Evolutionary conservation across 37 sponge, comb jelly and placozoan genomes (phyloP).

Genomic region (Aphrocallistes beatrix): DNA sequence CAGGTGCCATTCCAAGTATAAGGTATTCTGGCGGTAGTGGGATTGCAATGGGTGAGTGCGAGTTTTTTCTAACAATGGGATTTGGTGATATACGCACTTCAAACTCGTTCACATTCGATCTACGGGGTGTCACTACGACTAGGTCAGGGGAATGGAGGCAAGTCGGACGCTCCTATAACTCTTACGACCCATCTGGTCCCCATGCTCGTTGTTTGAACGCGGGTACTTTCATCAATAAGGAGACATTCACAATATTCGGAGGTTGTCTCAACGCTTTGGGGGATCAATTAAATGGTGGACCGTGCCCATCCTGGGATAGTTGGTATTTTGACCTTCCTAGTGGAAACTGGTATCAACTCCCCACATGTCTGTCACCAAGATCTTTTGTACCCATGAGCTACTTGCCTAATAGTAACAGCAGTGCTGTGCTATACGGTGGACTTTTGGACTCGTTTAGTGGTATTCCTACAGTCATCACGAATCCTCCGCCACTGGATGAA

Average conservation of each 20-base stretch:
- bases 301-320: conserved; percentile 42
- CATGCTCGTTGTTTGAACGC: conserved; percentile 37
- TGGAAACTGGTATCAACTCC: conserved; percentile 24
- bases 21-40: conserved; percentile 46
- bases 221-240: conserved; percentile 21
- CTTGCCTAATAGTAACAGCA: conserved; percentile 24
- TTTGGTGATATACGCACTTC: conserved; percentile 38
- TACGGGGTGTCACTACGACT: conserved; percentile 22
- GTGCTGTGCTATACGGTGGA: conserved; percentile 46
- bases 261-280: conserved; percentile 34
- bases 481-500: background rate
- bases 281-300: conserved; percentile 40
- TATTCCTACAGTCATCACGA: background rate
- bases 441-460: background rate
- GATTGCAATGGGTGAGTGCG: background rate
- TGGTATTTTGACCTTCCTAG: conserved; percentile 28
- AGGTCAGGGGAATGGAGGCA: background rate
- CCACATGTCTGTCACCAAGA: conserved; percentile 32
- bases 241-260: conserved; percentile 39
- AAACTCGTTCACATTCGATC: conserved; percentile 29
- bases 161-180: conserved; percentile 28
- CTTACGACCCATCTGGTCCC: conserved; percentile 45
- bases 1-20: background rate
- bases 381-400: conserved; percentile 33
- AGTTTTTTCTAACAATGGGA: conserved; percentile 26